Evolutionary conservation across 2,113 vertebrate genomes (phyloP).

Genomic region (Cepphus grylle): DNA sequence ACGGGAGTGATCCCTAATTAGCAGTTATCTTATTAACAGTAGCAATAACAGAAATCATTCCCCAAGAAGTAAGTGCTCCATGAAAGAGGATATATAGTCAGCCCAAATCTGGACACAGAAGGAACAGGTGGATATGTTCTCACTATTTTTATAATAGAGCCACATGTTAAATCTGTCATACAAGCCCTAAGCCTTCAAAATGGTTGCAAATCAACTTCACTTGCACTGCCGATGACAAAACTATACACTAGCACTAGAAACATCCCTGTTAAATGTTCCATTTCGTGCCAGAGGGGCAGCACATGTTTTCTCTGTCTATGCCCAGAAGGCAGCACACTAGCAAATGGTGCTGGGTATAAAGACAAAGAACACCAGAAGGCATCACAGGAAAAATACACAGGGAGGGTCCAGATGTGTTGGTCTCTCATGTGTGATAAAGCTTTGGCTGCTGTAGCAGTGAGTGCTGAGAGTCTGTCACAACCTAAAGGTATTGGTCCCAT

Average conservation of each 20-base stretch:
- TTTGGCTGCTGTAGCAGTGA: neutral
- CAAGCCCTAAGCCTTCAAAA: neutral
- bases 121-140: neutral
- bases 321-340: neutral
- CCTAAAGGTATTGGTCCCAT: neutral
- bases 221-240: neutral
- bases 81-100: neutral
- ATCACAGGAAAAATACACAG: neutral
- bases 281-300: neutral
- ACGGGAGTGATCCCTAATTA: neutral
- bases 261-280: neutral
- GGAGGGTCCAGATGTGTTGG: neutral
- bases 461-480: neutral
- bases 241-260: neutral
- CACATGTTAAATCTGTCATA: neutral
- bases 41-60: neutral
- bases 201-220: neutral
- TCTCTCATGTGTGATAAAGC: neutral
- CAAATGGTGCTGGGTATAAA: neutral
- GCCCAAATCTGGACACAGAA: neutral
- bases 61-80: neutral
- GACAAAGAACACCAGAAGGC: neutral
- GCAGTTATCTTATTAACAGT: neutral
- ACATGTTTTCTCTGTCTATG: neutral
- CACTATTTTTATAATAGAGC: neutral